Conservation (phyloP, 2,113 vertebrate genomes). For the Pelobates fuscus region DNA sequence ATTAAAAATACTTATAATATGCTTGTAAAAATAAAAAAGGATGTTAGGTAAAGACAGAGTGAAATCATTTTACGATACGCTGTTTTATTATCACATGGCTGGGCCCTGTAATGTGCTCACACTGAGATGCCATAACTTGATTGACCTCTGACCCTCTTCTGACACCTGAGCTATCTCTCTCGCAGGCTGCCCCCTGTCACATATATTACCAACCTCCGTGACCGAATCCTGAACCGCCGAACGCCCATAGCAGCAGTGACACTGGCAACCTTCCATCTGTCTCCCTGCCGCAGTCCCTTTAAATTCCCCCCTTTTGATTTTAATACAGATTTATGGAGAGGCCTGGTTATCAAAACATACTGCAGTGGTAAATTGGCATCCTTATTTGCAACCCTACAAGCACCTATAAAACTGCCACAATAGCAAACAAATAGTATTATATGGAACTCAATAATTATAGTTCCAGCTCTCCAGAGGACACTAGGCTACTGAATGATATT, state of each 20-base stretch:
- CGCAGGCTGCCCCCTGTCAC: conserved; percentile 2
- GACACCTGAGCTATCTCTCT: conserved; percentile 42
- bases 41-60: not conserved
- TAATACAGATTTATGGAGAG: conserved; percentile 87
- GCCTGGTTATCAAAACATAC: conserved; percentile 83
- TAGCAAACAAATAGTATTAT: conserved; percentile 77
- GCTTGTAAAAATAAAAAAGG: not conserved
- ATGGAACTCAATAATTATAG: conserved; percentile 80
- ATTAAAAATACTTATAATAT: too few species aligned
- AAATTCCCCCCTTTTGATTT: conserved; percentile 82
- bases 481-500: conserved; percentile 78
- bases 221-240: conserved; percentile 59
- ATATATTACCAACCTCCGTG: conserved; percentile 59
- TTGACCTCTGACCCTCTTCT: conserved; percentile 15
- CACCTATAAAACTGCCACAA: conserved; percentile 82
- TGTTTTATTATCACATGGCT: not conserved
- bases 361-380: conserved; percentile 81
- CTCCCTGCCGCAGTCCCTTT: conserved; percentile 71
- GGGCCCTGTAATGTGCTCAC: not conserved
- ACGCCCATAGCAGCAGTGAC: conserved; percentile 53
- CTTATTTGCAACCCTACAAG: conserved; percentile 76
- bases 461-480: conserved; percentile 72
- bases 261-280: conserved; percentile 72
- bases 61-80: not conserved
- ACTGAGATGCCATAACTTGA: not conserved